Evolutionary conservation across 2,797 vertebrate genomes (phyloP).

Genomic region (Ceyx erithaca): DNA sequence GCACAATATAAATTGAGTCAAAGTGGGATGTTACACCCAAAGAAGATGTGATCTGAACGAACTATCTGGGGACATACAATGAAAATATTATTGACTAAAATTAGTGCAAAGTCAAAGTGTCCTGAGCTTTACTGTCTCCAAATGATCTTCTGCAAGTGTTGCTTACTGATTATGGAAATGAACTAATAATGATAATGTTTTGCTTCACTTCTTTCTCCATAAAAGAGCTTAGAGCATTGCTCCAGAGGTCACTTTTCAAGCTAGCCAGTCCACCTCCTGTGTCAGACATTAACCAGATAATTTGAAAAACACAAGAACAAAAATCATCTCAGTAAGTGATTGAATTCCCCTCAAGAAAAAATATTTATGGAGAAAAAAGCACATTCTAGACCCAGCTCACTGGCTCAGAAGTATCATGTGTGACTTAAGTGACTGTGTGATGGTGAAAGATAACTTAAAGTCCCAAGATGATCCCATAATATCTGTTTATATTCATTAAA

Average conservation of each 20-base stretch:
- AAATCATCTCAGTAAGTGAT: not conserved
- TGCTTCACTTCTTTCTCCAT: not conserved
- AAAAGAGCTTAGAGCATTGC: not conserved
- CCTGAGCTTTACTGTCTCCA: not conserved
- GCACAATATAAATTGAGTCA: not conserved
- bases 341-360: not conserved
- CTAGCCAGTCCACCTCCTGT: not conserved
- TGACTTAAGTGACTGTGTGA: not conserved
- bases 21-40: not conserved
- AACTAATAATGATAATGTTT: not conserved
- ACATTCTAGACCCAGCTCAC: fast-evolving
- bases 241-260: not conserved
- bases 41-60: not conserved
- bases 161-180: not conserved
- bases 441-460: not conserved
- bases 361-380: not conserved
- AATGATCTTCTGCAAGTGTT: not conserved
- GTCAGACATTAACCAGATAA: not conserved
- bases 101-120: not conserved
- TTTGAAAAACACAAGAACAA: not conserved
- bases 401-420: not conserved
- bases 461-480: not conserved
- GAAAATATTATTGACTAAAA: not conserved
- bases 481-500: not conserved
- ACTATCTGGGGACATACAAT: not conserved